phyloP scores from a whole-genome alignment of 2,888 invertebrate species.

The Malthinus seriepunctatus region DNA sequence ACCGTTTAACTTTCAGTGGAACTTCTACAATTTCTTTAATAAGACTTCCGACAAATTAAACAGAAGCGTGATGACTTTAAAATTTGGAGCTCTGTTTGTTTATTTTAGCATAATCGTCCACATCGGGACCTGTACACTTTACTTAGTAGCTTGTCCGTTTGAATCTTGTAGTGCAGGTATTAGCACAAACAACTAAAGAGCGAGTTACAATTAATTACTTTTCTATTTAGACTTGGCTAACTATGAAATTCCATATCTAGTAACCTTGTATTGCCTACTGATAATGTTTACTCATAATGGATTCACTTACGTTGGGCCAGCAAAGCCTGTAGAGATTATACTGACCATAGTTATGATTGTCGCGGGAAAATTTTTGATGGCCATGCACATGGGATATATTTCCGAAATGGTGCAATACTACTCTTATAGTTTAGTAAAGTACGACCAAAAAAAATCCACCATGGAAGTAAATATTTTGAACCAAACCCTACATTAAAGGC shows the following conservation, averaged over 20 bases:
- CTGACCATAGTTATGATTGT: constrained; percentile 25
- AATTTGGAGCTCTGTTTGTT: constrained; percentile 31
- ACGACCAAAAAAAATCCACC: constrained; percentile 29
- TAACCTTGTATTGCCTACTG: constrained; percentile 29
- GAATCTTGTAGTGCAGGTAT: neutral
- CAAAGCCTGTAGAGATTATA: constrained; percentile 25
- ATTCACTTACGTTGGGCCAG: constrained; percentile 28
- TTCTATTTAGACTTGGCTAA: no score
- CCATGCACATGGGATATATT: constrained; percentile 33
- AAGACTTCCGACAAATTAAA: constrained; percentile 34
- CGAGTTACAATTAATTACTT: no score
- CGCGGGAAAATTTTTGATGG: constrained; percentile 26
- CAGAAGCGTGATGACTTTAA: constrained; percentile 32
- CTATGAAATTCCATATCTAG: constrained; percentile 25
- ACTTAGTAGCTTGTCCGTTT: constrained; percentile 26
- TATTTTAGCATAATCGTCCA: constrained; percentile 31
- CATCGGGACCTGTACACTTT: constrained; percentile 32
- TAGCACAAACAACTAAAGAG: no score
- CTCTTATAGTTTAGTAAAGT: constrained; percentile 30
- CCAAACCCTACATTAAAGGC: neutral
- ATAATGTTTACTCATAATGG: constrained; percentile 28
- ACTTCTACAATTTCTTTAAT: constrained; percentile 32
- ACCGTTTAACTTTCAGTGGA: constrained; percentile 26
- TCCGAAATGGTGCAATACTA: constrained; percentile 34
- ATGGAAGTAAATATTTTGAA: constrained; percentile 10